Percentiles rank a stretch among this genome's conserved stretches.
These are phyloP conservation scores for Ophiothrix spiculata DNA, from an alignment of 35 echinoderm and acorn worm species.

Conservation along the genomic window DNA sequence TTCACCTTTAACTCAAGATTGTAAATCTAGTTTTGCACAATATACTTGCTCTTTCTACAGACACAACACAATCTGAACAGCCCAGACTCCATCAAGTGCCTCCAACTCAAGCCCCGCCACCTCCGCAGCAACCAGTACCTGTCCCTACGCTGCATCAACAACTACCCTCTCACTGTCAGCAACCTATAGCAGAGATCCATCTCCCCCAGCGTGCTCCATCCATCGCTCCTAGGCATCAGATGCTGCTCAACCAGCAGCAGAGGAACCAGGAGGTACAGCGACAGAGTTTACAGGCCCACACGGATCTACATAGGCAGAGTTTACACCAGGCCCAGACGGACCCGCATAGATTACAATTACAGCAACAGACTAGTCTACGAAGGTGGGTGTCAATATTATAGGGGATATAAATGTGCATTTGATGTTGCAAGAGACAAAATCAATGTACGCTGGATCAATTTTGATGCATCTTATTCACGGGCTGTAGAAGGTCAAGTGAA, in stretches of 20 bases:
- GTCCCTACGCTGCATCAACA: not conserved
- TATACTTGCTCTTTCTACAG: no score
- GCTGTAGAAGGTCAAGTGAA: no score
- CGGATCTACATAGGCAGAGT: conserved; percentile 9
- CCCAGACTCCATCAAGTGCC: not conserved
- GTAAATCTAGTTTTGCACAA: no score
- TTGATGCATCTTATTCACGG: no score
- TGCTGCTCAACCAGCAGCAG: conserved; percentile 49
- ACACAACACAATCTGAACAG: not conserved
- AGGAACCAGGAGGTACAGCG: conserved; percentile 54
- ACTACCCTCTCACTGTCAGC: conserved; percentile 11
- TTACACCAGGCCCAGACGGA: not conserved
- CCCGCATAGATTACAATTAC: not conserved
- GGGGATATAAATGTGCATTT: no score
- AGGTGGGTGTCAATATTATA: no score
- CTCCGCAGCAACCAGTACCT: not conserved
- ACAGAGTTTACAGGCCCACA: not conserved
- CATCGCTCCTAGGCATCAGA: conserved; percentile 36
- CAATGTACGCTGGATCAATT: no score
- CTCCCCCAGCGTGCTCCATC: conserved; percentile 68
- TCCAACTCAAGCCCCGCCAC: conserved; percentile 14
- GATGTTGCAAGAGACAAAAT: no score
- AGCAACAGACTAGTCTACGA: no score
- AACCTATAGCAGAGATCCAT: conserved; percentile 63
- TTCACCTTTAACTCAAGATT: no score